Percentiles rank a stretch among this genome's conserved stretches.
phyloP scores from a whole-genome alignment of 1,140 invertebrate genomes.

The Psix sp. region DNA sequence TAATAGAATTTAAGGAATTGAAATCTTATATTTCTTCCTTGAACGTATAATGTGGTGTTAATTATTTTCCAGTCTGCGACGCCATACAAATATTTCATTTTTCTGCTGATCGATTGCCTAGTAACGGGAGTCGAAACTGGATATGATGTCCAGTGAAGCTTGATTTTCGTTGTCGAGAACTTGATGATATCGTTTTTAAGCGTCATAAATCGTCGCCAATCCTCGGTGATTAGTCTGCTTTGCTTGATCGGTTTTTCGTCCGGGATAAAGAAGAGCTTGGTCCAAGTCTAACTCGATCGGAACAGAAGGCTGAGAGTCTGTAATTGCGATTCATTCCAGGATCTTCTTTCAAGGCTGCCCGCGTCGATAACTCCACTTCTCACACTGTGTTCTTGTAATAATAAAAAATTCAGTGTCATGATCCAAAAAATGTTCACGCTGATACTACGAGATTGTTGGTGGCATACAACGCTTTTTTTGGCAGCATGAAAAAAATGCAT shows the following conservation, averaged over 20 bases:
- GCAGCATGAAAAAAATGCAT: too few species aligned
- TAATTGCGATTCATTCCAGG: constrained; percentile 48
- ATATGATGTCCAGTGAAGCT: constrained; percentile 21
- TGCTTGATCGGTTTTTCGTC: constrained; percentile 38
- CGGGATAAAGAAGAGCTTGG: constrained; percentile 25
- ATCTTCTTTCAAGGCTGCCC: constrained; percentile 40
- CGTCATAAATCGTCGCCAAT: constrained; percentile 50
- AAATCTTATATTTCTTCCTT: too few species aligned
- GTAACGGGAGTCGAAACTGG: constrained; percentile 41
- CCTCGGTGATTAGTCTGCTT: constrained; percentile 41
- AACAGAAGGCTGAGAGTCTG: constrained; percentile 36
- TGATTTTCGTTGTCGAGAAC: constrained; percentile 12
- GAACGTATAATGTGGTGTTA: too few species aligned
- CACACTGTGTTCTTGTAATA: constrained; percentile 29
- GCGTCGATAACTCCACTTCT: constrained; percentile 27
- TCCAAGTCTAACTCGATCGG: constrained; percentile 27
- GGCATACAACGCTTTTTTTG: too few species aligned
- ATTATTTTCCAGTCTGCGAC: too few species aligned
- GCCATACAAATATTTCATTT: too few species aligned
- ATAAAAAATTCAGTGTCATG: constrained; percentile 25
- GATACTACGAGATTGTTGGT: constrained; percentile 20
- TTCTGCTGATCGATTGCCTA: background rate
- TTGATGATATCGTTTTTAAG: constrained; percentile 49
- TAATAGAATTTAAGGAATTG: too few species aligned
- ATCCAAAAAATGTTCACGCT: constrained; percentile 28